Evolutionary conservation across 2,888 invertebrate genomes (phyloP).

Genomic region (Lysandra coridon): DNA sequence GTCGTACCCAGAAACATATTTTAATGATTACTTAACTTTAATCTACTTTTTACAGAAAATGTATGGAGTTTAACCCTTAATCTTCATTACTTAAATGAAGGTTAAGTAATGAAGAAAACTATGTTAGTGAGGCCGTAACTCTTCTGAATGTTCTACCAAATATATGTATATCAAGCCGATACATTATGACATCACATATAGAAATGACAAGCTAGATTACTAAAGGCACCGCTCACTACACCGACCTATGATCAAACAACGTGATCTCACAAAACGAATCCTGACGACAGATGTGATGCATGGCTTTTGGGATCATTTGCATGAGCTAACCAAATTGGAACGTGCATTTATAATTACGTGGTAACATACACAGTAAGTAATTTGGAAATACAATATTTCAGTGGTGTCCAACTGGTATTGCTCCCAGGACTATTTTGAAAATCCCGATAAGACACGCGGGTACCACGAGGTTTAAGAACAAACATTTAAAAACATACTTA

Average conservation of each 20-base stretch:
- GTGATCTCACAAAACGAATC: conserved; percentile 10
- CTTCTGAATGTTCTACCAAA: background rate
- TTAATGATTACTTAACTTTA: too few relatives aligned
- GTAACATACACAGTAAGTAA: background rate
- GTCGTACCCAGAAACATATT: too few relatives aligned
- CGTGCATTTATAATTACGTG: background rate
- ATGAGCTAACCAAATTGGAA: background rate
- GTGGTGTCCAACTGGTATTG: too few relatives aligned
- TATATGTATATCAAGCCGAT: background rate
- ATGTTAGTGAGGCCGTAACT: background rate
- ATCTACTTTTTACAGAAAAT: too few relatives aligned
- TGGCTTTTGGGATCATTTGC: conserved; percentile 6
- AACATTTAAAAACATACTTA: too few relatives aligned
- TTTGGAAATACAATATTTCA: too few relatives aligned
- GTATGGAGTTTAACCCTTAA: too few relatives aligned
- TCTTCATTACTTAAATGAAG: too few relatives aligned
- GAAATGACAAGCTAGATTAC: background rate
- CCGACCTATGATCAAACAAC: conserved; percentile 1
- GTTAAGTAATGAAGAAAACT: too few relatives aligned
- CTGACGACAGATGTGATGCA: conserved; percentile 11
- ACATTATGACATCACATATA: conserved; percentile 6
- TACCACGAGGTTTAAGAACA: too few relatives aligned
- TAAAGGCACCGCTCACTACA: background rate
- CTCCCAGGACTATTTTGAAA: too few relatives aligned
- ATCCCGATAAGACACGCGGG: too few relatives aligned